Conservation (phyloP, 1,140 invertebrate species). For the Drosophila malerkotliana region DNA sequence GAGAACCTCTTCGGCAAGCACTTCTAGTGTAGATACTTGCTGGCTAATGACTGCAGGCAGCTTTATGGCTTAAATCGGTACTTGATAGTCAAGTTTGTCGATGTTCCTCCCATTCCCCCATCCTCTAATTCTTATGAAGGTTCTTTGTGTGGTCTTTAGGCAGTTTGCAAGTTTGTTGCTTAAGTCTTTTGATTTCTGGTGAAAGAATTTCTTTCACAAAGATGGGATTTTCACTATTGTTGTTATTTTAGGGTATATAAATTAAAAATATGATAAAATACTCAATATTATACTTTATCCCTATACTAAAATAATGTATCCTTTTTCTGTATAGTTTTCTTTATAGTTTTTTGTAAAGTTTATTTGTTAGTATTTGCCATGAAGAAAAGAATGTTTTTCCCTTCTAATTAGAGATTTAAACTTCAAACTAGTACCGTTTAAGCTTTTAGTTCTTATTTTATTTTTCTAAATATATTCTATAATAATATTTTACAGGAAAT, state of each 20-base stretch:
- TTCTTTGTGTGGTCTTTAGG: constrained; percentile 27
- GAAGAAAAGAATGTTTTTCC: too few relatives aligned
- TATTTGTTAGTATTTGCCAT: too few relatives aligned
- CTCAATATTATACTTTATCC: too few relatives aligned
- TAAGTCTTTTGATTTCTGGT: constrained; percentile 56
- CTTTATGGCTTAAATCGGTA: constrained; percentile 54
- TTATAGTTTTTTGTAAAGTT: too few relatives aligned
- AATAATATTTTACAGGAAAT: too few relatives aligned
- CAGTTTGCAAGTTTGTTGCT: constrained; percentile 44
- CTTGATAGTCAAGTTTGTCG: constrained; percentile 40
- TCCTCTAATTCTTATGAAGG: not conserved
- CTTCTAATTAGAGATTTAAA: too few relatives aligned
- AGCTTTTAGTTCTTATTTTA: too few relatives aligned
- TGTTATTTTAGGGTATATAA: not conserved
- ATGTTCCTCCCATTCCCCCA: constrained; percentile 1
- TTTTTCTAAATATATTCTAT: too few relatives aligned
- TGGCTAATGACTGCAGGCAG: constrained; percentile 55
- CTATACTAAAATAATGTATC: too few relatives aligned
- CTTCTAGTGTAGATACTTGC: constrained; percentile 73
- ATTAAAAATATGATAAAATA: too few relatives aligned
- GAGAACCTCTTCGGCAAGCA: constrained; percentile 38
- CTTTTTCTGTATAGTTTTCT: too few relatives aligned
- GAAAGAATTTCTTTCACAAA: not conserved
- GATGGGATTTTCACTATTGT: not conserved
- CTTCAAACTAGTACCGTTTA: too few relatives aligned